Evolutionary conservation across 2,797 vertebrate species (phyloP), one percentile per base, ranked within the genome.

Genomic region (Danionella dracula): DNA sequence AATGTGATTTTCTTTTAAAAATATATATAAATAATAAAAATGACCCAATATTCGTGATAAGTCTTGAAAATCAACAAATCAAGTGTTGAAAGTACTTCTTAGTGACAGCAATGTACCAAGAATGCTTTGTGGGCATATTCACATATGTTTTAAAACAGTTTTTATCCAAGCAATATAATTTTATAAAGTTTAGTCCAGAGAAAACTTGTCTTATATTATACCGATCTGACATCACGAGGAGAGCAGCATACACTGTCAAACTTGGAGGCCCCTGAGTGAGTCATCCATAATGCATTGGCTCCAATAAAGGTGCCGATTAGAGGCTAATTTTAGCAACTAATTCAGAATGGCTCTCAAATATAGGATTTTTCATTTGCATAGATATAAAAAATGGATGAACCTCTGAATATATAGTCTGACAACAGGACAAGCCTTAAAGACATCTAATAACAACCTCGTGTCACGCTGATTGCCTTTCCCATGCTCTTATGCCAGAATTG

Each of bases 401-500:
- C 53, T 37, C 55, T 62, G 62, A 34, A 67, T 48, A 56, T 70
- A 61, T 41, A 57, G 46, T 50, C 61, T 50, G 66, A 57, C 51
- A 68, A 74, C 64, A 75, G 64, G 23, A 12, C n/a, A 48, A 53
- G 66, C 58, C 54, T 56, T 58, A 44, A 46, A 55, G 44, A 63
- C 21, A 41, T 65, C 40, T 60, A 56, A 68, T 57, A 68, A 50
- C 23, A 40, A 27, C 17, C 55, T 66, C 37, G 55, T 35, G 1
- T 62, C 60, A 17, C 3, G 27, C 20, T 51, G 48, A 54, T 46
- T 49, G 56, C 45, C 5, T 21, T 57, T 44, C 44, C 61, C 73
- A 77, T 79, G 78, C 78, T 79, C 80, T 73, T 66, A 50, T 40
- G 38, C 51, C 34, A 48, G 70, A 78, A 82, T 73, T 77, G 35